Evolutionary conservation across 2,113 vertebrate species (phyloP).

Genomic region (Notarius lentiginosus): DNA sequence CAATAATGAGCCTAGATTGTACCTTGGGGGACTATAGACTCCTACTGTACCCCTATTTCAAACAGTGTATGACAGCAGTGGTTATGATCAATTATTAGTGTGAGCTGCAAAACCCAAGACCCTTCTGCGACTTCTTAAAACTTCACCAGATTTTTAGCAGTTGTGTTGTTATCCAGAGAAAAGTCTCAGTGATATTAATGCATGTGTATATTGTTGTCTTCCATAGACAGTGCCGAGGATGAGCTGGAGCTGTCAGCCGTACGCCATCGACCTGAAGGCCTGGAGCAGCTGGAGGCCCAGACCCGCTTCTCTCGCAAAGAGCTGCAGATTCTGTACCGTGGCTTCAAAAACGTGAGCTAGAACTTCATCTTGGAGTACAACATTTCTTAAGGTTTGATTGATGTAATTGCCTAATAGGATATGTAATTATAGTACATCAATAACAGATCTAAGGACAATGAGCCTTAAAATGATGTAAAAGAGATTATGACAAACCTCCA

Average conservation of each 20-base stretch:
- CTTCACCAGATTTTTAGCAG: neutral
- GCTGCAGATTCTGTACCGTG: conserved; percentile 96
- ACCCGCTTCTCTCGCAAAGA: conserved; percentile 97
- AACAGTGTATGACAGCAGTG: neutral
- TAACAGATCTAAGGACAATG: neutral
- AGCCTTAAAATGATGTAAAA: neutral
- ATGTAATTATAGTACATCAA: neutral
- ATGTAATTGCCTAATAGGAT: neutral
- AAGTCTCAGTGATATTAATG: neutral
- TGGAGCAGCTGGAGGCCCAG: conserved; percentile 93
- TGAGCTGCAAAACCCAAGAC: neutral
- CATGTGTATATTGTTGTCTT: conserved; percentile 32
- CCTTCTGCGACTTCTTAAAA: neutral
- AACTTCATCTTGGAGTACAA: neutral
- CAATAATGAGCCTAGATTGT: no score
- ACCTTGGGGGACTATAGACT: no score
- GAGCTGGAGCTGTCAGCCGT: conserved; percentile 94
- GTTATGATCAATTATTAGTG: neutral
- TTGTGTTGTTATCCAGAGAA: neutral
- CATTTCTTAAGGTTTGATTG: neutral
- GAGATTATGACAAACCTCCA: neutral
- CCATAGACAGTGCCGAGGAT: conserved; percentile 95
- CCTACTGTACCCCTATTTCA: no score
- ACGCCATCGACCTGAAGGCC: conserved; percentile 92
- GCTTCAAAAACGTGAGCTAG: conserved; percentile 95